Base-by-base conservation (phyloP, 2,888 invertebrate genomes). In the Plusia festucae region DNA sequence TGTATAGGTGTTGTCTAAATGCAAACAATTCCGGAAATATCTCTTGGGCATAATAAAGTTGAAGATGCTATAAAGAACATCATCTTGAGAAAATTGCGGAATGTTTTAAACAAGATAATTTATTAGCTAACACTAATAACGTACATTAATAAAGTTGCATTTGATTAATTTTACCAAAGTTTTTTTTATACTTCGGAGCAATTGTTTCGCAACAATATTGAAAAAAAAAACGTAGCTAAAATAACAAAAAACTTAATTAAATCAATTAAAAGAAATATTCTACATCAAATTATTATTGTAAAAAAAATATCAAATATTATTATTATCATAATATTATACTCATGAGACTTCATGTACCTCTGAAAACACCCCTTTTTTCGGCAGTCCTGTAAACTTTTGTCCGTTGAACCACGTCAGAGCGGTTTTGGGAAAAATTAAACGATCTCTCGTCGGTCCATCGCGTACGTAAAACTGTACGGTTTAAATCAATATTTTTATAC, bases 381-480 rank as follows among this genome's bases (percentile, higher is more conserved):
- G 2, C 34, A 15, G 13, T 34, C 15, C 0, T 15, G 34, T 59
- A 46, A 75, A 79, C 69, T 69, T 7, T 24, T 57, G 56, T 53
- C 53, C 65, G 63, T 55, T 52, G 51, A 24, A 60, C 65, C 58
- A 63, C 18, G 40, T 32, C 24, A 8, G 20, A 57, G 59, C 65
- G 60, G 61, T 57, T 59, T 70, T 70, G 74, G 78, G 72, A 73
- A 83, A 84, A 78, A 78, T 81, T 78, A 65, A 79, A 71, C 62
- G 73, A 68, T 76, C 67, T 60, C 64, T 73, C 66, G 56, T n/a
- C 75, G 71, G 75, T 62, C 71, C 78, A 71, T 76, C 80, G 71
- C 76, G 57, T 61, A 53, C 53, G 64, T 53, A 22, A 55, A 60
- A 59, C 30, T 20, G 40, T 49, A 62, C 60, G 63, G 59, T 75